Evolutionary conservation across 2,797 vertebrate species (phyloP).

Genomic region (Argyrosomus regius): DNA sequence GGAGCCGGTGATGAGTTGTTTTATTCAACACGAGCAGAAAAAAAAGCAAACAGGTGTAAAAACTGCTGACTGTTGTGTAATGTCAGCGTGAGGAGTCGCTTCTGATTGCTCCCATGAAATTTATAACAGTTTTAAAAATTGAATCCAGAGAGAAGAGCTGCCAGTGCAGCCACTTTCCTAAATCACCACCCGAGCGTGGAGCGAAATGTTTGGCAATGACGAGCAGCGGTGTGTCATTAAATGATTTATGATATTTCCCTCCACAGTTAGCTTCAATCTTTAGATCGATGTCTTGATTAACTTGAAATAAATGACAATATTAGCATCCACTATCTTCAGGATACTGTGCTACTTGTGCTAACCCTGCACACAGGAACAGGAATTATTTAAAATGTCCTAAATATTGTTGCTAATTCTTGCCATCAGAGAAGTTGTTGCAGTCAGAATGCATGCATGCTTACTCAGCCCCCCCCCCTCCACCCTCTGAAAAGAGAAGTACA

Average conservation of each 20-base stretch:
- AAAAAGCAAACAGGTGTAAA: slow-evolving; percentile 27
- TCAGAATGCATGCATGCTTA: slow-evolving; percentile 17
- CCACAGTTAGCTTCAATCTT: not conserved
- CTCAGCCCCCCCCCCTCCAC: not conserved
- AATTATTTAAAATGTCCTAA: slow-evolving; percentile 6
- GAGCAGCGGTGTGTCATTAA: too few relatives aligned
- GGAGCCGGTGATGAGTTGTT: not conserved
- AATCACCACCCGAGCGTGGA: slow-evolving; percentile 7
- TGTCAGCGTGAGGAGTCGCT: not conserved
- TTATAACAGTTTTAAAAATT: not conserved
- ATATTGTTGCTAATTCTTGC: not conserved
- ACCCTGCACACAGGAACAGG: not conserved
- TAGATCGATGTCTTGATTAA: slow-evolving; percentile 12
- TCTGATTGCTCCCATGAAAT: not conserved
- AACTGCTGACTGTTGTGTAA: slow-evolving; percentile 5
- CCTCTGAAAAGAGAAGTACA: slow-evolving; percentile 39
- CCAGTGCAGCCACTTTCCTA: slow-evolving; percentile 11
- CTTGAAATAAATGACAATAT: not conserved
- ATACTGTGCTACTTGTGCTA: not conserved
- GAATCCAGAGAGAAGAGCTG: slow-evolving; percentile 6
- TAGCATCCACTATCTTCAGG: slow-evolving; percentile 5
- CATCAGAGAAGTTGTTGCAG: slow-evolving; percentile 18
- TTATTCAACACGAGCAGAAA: not conserved
- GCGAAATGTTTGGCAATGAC: slow-evolving; percentile 16
- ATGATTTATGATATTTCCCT: too few relatives aligned